These are phyloP conservation scores for Poecile montanus DNA, from an alignment of 2,797 vertebrate species.

Conservation along the genomic window DNA sequence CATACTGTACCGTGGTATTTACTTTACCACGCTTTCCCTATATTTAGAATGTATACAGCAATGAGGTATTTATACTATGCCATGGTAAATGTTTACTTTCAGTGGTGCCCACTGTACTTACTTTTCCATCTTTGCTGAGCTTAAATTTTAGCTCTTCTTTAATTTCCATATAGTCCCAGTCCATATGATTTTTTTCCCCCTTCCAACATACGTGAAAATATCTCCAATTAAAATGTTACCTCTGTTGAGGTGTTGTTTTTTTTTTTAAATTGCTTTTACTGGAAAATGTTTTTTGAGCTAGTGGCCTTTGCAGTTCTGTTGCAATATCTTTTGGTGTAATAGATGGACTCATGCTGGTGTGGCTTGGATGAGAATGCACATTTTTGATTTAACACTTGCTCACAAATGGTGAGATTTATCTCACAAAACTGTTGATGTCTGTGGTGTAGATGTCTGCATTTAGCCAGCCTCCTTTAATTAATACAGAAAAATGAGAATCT, in stretches of 20 bases:
- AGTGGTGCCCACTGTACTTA: constrained; percentile 50
- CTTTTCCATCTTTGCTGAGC: constrained; percentile 53
- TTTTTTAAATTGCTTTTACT: background rate
- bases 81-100: constrained; percentile 72
- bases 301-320: background rate
- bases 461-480: background rate
- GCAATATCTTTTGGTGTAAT: background rate
- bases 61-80: constrained; percentile 66
- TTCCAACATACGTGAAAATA: background rate
- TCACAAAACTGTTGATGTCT: background rate
- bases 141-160: constrained; percentile 46
- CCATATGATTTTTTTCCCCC: background rate
- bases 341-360: background rate
- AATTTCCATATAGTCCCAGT: background rate
- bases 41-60: constrained; percentile 72
- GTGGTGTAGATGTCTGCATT: background rate
- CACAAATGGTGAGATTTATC: background rate
- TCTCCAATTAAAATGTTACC: background rate
- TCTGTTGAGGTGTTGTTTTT: background rate
- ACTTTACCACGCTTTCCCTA: constrained; percentile 52
- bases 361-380: background rate
- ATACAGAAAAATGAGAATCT: background rate
- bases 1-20: constrained; percentile 61
- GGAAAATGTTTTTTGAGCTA: background rate
- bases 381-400: background rate